Evolutionary conservation across 2,888 invertebrate genomes (phyloP).

Genomic region (Platerodrilus igneus): DNA sequence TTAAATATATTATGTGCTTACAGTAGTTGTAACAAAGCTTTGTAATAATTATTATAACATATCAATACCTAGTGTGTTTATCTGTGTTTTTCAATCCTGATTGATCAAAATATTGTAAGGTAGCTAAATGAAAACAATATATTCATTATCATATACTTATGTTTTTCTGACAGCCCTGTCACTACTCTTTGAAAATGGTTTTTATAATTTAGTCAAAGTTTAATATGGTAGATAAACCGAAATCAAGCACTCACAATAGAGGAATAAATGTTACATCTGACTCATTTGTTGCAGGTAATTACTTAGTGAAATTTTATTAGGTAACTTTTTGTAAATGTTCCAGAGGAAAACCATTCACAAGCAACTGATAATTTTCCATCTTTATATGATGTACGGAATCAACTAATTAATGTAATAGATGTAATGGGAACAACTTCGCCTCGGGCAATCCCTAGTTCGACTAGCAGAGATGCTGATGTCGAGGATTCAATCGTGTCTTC

Average conservation of each 20-base stretch:
- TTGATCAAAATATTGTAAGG: constrained; percentile 1
- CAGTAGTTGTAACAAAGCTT: too few species aligned
- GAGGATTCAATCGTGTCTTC: constrained; percentile 26
- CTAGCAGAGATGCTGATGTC: constrained; percentile 25
- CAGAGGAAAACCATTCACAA: too few species aligned
- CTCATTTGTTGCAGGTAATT: too few species aligned
- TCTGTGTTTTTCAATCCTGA: constrained; percentile 3
- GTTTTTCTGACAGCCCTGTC: background rate
- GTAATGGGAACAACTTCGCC: constrained; percentile 32
- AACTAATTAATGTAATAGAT: constrained; percentile 30
- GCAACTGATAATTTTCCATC: constrained; percentile 11
- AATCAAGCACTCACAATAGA: constrained; percentile 14
- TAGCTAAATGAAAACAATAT: constrained; percentile 3
- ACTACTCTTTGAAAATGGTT: constrained; percentile 2
- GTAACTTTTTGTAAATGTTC: too few species aligned
- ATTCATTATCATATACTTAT: background rate
- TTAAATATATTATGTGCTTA: too few species aligned
- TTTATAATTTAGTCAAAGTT: too few species aligned
- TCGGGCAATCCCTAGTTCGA: constrained; percentile 17
- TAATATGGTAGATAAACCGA: too few species aligned
- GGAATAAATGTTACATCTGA: constrained; percentile 17
- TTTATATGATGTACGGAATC: constrained; percentile 24
- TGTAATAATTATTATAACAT: too few species aligned
- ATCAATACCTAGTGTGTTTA: too few species aligned
- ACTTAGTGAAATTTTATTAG: too few species aligned